Evolutionary conservation across 2,888 invertebrate species (phyloP), one percentile per base, ranked within the genome.

Genomic region (Gari tellinella): DNA sequence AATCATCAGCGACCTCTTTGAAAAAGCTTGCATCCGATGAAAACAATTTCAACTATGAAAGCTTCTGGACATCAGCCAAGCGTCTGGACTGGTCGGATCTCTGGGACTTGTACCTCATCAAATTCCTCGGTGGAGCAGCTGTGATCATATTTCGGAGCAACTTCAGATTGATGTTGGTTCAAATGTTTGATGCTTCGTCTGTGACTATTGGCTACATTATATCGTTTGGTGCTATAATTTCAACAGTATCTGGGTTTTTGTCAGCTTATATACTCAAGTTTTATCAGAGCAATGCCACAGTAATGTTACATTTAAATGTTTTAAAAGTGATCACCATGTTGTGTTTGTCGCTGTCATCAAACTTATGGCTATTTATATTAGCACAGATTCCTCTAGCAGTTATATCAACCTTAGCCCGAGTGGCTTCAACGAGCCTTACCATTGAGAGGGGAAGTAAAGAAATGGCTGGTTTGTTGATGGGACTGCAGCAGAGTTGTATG

Each of bases 21-120:
- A 82, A 77, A 48, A 82, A 80, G 43, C 51, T 81, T 31, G 31
- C 4, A 21, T 78, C 82, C 0, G 83, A 73, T 45, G 86, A 87
- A 69, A 60, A 78, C 25, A 77, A 69, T 56, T 86, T 87, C 46
- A 85, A 65, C 51, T 76, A 82, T 1, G 67, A 57, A 23, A 48
- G 66, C 10, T 78, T 88, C 40, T 48, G 85, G 31, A 60, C 72
- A 31, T 83, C 86, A 12, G 78, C 90, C 56, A 80, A 60, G 41
- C 67, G 82, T 15, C 76, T 90, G 5, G 69, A 88, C 55, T 91
- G 90, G 91, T 25, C 57, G 8, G 65, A 86, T 25, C 73, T 90
- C 12, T 91, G 91, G 90, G 91, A 91, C 67, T 72, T 91, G 19
- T 89, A 92, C 66, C 67, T 89, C 2, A 78, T 90, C n/a, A 88